Percentiles rank a stretch among this genome's conserved stretches.
Evolutionary conservation across 2,113 vertebrate genomes (phyloP).

Genomic region (Pitta sordida): DNA sequence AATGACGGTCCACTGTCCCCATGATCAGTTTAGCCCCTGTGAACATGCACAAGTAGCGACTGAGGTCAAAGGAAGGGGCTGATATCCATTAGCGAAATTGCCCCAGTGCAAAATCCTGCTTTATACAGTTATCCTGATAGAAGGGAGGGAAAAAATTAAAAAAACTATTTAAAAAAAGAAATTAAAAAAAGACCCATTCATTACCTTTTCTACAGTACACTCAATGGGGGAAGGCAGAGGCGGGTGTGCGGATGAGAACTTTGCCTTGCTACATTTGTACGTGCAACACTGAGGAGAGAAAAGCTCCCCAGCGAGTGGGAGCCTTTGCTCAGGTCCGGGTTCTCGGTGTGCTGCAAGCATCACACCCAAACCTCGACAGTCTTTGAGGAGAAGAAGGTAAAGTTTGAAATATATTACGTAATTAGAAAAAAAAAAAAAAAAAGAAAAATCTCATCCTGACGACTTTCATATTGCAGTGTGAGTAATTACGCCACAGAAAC

Average conservation of each 20-base stretch:
- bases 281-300: slow-evolving; percentile 53
- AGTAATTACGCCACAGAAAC: slow-evolving; percentile 91
- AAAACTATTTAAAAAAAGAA: too few species aligned
- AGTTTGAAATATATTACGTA: slow-evolving; percentile 55
- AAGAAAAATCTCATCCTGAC: slow-evolving; percentile 38
- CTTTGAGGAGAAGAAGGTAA: slow-evolving; percentile 4
- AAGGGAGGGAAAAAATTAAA: not conserved
- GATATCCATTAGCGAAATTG: slow-evolving; percentile 38
- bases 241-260: slow-evolving; percentile 62
- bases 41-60: slow-evolving; percentile 19
- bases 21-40: slow-evolving; percentile 31
- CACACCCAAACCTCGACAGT: not conserved
- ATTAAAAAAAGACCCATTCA: slow-evolving; percentile 41
- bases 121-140: slow-evolving; percentile 27
- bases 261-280: slow-evolving; percentile 63
- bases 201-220: slow-evolving; percentile 76
- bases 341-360: not conserved
- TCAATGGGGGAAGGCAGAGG: slow-evolving; percentile 62
- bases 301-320: slow-evolving; percentile 3
- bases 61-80: slow-evolving; percentile 42
- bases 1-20: slow-evolving; percentile 15
- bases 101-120: not conserved
- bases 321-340: not conserved
- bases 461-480: slow-evolving; percentile 70
- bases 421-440: not conserved